phyloP scores from a whole-genome alignment of 2,797 vertebrate genomes.

The Anguilla obscura region DNA sequence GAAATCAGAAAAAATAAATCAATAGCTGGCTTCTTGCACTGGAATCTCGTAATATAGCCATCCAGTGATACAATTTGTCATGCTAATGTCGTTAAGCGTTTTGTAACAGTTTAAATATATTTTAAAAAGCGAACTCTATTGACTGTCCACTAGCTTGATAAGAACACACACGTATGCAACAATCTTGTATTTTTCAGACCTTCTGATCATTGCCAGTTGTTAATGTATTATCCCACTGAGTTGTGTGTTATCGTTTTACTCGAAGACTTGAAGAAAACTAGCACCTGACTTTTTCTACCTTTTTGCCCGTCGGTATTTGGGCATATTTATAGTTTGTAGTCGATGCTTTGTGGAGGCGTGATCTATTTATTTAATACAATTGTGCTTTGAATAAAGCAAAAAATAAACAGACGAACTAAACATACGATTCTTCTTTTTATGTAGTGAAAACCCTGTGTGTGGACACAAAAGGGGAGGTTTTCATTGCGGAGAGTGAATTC shows the following conservation, averaged over 20 bases:
- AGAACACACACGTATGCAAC: background rate
- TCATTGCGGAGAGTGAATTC: constrained; percentile 96
- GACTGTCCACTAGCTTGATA: background rate
- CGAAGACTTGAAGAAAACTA: background rate
- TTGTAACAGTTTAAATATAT: background rate
- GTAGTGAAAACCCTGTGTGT: constrained; percentile 85
- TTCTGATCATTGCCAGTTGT: background rate
- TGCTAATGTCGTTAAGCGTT: background rate
- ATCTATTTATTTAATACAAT: constrained; percentile 90
- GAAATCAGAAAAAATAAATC: background rate
- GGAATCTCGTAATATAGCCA: background rate
- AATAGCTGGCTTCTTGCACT: background rate
- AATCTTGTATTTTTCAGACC: background rate
- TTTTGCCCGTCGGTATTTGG: constrained; percentile 36
- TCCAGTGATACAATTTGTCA: background rate
- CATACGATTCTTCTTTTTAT: constrained; percentile 84
- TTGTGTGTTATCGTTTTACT: background rate
- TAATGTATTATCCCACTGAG: background rate
- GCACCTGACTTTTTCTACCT: constrained; percentile 2
- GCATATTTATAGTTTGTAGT: constrained; percentile 78
- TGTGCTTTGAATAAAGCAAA: constrained; percentile 83
- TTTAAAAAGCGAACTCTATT: background rate
- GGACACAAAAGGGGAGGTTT: constrained; percentile 90
- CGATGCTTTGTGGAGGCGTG: constrained; percentile 62
- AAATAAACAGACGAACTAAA: constrained; percentile 90